Percentiles rank a stretch among this genome's conserved stretches.
phyloP scores from a whole-genome alignment of 2,113 vertebrate genomes.

The Ciconia stormi region DNA sequence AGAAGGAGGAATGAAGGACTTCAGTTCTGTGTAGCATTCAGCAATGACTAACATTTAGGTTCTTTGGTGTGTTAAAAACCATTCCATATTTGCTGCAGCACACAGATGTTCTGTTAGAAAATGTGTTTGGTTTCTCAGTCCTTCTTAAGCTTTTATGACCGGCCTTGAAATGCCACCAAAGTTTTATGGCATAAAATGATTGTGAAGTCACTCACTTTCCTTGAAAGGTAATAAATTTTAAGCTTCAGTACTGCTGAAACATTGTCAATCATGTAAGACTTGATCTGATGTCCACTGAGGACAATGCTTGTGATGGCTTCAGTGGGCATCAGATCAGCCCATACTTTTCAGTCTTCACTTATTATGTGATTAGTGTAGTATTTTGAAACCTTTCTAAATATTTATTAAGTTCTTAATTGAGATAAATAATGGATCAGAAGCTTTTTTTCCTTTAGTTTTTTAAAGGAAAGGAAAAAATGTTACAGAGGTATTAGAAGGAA shows the following conservation, averaged over 20 bases:
- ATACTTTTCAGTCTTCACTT: background rate
- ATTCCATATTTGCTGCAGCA: background rate
- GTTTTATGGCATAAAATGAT: background rate
- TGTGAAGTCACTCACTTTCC: background rate
- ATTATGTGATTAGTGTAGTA: background rate
- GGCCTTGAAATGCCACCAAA: background rate
- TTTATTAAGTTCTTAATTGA: background rate
- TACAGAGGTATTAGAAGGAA: background rate
- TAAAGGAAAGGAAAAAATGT: background rate
- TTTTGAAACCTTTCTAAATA: background rate
- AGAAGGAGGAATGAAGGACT: background rate
- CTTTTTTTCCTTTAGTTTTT: background rate
- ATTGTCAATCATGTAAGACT: background rate
- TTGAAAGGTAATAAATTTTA: background rate
- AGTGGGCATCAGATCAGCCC: background rate
- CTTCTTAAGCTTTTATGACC: background rate
- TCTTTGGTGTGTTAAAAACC: background rate
- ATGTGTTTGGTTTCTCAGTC: background rate
- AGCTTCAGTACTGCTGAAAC: background rate
- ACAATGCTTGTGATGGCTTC: background rate
- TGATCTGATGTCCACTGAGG: background rate
- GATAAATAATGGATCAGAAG: background rate
- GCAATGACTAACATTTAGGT: background rate
- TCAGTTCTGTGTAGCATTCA: background rate
- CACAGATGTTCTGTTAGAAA: background rate